phyloP scores from a whole-genome alignment of 2,797 vertebrate genomes.

The Paramormyrops hopkinsi region DNA sequence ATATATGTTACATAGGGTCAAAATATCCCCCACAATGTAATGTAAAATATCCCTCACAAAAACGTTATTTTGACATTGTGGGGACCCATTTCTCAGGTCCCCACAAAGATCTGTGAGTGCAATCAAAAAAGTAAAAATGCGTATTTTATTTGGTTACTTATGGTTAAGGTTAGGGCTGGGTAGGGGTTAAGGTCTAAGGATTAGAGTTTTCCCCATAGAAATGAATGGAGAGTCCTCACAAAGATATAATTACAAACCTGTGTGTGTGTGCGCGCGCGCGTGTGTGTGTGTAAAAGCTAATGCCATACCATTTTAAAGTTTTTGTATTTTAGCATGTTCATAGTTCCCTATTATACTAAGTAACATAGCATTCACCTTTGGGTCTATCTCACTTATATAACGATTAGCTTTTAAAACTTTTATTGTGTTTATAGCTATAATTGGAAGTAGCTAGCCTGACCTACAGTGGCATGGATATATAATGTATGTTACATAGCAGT shows the following conservation, averaged over 20 bases:
- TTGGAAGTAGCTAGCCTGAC: conserved; percentile 2
- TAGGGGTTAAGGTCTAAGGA: not conserved
- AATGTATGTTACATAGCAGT: not conserved
- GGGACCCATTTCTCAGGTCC: not conserved
- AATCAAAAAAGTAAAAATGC: not conserved
- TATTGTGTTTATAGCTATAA: conserved; percentile 5
- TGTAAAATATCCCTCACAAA: no score
- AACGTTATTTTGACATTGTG: not conserved
- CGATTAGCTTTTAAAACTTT: not conserved
- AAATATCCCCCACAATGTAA: not conserved
- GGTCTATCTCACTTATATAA: not conserved
- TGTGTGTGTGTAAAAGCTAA: not conserved
- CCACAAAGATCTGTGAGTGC: not conserved
- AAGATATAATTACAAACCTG: not conserved
- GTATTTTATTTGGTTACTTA: not conserved
- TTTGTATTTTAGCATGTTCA: not conserved
- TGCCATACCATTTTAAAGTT: not conserved
- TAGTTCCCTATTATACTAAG: no score
- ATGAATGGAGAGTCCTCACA: not conserved
- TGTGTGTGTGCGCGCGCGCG: not conserved
- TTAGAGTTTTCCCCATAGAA: not conserved
- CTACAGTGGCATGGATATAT: not conserved
- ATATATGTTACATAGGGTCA: not conserved
- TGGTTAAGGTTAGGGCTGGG: not conserved
- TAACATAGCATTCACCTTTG: not conserved